These are phyloP conservation scores for Bombus polaris DNA, from an alignment of 1,140 invertebrate genomes.

Conservation along the genomic window DNA sequence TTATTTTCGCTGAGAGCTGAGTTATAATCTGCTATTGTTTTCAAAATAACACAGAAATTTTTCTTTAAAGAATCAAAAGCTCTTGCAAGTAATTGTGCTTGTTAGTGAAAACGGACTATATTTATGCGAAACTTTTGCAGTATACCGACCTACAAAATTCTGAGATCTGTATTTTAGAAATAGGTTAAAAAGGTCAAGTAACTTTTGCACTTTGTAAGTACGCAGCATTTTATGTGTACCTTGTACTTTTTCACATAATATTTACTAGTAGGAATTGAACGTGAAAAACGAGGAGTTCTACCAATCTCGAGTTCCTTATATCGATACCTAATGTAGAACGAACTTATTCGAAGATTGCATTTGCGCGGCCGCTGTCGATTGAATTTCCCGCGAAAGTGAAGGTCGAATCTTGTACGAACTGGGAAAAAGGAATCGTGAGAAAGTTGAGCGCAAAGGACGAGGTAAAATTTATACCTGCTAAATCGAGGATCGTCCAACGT, in stretches of 20 bases:
- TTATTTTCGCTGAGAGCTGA: too few relatives aligned
- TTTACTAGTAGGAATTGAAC: background rate
- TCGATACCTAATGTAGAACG: conserved; percentile 17
- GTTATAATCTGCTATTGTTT: too few relatives aligned
- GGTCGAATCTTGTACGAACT: background rate
- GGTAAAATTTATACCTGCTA: conserved; percentile 58
- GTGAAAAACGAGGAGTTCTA: background rate
- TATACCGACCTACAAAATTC: too few relatives aligned
- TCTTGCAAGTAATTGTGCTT: too few relatives aligned
- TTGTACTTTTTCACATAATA: background rate
- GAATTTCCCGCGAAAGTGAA: conserved; percentile 19
- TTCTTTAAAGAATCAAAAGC: too few relatives aligned
- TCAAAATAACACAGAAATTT: too few relatives aligned
- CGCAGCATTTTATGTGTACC: too few relatives aligned
- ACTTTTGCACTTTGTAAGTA: too few relatives aligned
- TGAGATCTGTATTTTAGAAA: too few relatives aligned
- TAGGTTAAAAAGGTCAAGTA: too few relatives aligned
- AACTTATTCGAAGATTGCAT: conserved; percentile 34
- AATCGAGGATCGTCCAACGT: conserved; percentile 58
- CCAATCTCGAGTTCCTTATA: background rate
- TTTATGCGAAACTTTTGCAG: too few relatives aligned
- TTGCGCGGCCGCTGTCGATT: background rate
- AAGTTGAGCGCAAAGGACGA: background rate
- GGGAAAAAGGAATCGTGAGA: background rate
- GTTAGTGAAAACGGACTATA: too few relatives aligned